Conservation (phyloP, 2,797 vertebrate genomes). For the Orientallactaga sibirica region DNA sequence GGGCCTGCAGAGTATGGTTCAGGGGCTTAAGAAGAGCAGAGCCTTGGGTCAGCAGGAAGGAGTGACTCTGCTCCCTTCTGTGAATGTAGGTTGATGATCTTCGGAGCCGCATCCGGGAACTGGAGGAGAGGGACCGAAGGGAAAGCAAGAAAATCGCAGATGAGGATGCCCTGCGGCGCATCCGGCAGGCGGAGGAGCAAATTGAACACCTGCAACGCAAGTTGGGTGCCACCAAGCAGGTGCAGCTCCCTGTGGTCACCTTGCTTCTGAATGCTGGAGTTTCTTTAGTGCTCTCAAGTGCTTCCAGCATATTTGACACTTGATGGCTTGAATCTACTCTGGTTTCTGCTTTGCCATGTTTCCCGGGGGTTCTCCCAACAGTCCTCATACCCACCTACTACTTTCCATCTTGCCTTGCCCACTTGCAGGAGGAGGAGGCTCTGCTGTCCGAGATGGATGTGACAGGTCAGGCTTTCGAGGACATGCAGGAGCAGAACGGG, state of each 20-base stretch:
- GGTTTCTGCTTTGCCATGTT: background rate
- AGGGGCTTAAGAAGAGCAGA: background rate
- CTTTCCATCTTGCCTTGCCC: background rate
- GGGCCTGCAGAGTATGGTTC: background rate
- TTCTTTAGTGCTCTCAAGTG: background rate
- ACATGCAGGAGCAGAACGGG: slow-evolving; percentile 98
- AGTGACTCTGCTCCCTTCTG: background rate
- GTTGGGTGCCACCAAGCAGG: slow-evolving; percentile 95
- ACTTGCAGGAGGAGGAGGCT: slow-evolving; percentile 93
- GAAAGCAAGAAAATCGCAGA: slow-evolving; percentile 97
- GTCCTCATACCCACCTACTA: background rate
- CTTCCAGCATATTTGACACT: background rate
- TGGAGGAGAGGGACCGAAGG: slow-evolving; percentile 94
- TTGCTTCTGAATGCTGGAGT: background rate
- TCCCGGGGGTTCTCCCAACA: background rate
- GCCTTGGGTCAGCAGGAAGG: background rate
- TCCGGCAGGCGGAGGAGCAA: slow-evolving; percentile 94
- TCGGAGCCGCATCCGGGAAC: slow-evolving; percentile 92
- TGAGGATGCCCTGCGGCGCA: slow-evolving; percentile 95
- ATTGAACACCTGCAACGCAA: slow-evolving; percentile 97
- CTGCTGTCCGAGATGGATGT: slow-evolving; percentile 96
- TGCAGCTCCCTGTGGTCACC: slow-evolving; percentile 55
- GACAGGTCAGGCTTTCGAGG: slow-evolving; percentile 96
- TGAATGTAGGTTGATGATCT: slow-evolving; percentile 93
- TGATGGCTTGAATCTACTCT: accelerated